A percentile compares a stretch with the other conserved stretches of the same genome.
These are phyloP conservation scores for Pampusana beccarii DNA, from an alignment of 2,113 vertebrate genomes.

Conservation along the genomic window DNA sequence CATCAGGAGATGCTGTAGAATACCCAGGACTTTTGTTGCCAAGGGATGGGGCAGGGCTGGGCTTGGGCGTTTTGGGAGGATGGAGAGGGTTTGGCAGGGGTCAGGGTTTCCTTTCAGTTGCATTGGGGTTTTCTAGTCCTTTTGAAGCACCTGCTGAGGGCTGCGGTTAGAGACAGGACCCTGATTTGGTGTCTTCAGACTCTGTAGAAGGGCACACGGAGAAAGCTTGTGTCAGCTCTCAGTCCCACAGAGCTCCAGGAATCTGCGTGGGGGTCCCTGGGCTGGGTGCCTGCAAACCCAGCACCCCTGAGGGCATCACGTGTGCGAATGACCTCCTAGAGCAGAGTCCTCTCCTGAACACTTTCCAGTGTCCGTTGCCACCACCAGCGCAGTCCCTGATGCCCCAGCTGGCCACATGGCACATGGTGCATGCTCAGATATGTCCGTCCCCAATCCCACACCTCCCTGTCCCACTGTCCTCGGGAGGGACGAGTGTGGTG, in stretches of 20 bases:
- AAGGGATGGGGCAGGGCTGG: too few species aligned
- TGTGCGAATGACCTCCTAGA: not conserved
- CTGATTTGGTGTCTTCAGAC: not conserved
- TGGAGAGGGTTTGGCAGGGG: not conserved
- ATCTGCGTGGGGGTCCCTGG: fast-evolving
- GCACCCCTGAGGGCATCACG: not conserved
- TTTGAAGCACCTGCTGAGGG: not conserved
- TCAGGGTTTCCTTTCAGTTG: not conserved
- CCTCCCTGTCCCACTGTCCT: fast-evolving
- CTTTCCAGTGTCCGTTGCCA: not conserved
- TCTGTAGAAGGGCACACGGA: not conserved
- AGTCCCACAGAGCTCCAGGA: not conserved
- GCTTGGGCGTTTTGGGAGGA: not conserved
- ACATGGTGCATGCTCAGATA: fast-evolving
- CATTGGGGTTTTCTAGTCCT: not conserved
- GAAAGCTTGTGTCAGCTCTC: not conserved
- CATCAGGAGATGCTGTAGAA: not conserved
- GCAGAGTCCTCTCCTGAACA: not conserved
- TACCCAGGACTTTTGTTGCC: fast-evolving
- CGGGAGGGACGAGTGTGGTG: fast-evolving
- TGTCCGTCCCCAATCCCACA: fast-evolving
- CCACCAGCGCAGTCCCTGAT: fast-evolving
- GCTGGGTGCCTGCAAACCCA: not conserved
- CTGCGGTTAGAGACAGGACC: not conserved
- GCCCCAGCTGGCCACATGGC: not conserved